A percentile compares a stretch with the other conserved stretches of the same genome.
These are phyloP conservation scores for Anthopleura sola DNA, from an alignment of 64 coral and sea anemone genomes.

Conservation along the genomic window DNA sequence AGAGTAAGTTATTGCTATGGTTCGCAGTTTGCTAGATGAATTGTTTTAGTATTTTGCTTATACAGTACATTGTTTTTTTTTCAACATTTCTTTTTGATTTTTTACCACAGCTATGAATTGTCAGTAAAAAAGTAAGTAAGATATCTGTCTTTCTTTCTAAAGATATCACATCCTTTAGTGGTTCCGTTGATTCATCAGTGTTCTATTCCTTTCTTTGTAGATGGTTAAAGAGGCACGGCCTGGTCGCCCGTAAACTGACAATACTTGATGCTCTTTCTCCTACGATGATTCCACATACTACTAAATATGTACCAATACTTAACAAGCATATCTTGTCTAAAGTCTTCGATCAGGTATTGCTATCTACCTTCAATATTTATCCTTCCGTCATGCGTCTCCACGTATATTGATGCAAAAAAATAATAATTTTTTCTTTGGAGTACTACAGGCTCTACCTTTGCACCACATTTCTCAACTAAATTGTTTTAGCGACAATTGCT, in stretches of 20 bases:
- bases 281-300: constrained; percentile 79
- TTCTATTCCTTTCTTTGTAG: constrained; percentile 9
- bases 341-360: constrained; percentile 81
- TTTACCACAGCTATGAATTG: constrained; percentile 57
- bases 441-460: constrained; percentile 59
- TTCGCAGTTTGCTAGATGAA: too few relatives aligned
- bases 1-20: not conserved
- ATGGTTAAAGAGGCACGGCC: constrained; percentile 84
- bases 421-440: not conserved
- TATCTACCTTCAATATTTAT: not conserved
- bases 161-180: not conserved
- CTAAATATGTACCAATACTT: constrained; percentile 89
- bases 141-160: not conserved
- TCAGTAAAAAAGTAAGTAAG: constrained; percentile 66
- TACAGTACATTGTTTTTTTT: not conserved
- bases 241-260: constrained; percentile 69
- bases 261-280: constrained; percentile 86
- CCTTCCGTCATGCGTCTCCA: not conserved
- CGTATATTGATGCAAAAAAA: not conserved
- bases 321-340: constrained; percentile 88
- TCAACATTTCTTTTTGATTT: not conserved
- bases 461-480: constrained; percentile 79
- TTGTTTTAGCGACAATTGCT: too few relatives aligned
- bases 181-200: not conserved
- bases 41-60: not conserved